Base-by-base conservation (phyloP, 2,888 invertebrate genomes). In the Cephus spinipes region DNA sequence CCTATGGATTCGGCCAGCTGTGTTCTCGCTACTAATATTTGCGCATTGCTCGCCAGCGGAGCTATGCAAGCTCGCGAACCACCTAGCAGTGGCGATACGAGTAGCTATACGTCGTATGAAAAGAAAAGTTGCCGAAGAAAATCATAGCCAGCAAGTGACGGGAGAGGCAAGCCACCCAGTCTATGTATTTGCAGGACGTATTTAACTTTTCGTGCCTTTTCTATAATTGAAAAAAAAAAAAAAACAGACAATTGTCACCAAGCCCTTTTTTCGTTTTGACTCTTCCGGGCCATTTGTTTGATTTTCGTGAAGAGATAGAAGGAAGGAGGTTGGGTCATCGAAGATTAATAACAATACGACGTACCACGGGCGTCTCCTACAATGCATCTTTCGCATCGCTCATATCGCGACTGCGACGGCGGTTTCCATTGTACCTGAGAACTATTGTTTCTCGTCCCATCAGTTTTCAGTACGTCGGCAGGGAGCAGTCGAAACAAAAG, bases 371-470 rank as follows among this genome's bases (percentile, higher is more conserved):
- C 68, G 83, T 79, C 40, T 55, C 83, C 83, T 80, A 88, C 86
- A 87, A 87, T 87, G 83, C 85, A 87, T 88, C 87, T 87, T 88
- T 88, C 84, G 84, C 87, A 87, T 86, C 83, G 86, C 82, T 87
- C 86, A 83, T 86, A 87, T 86, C 82, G 40, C 40, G 40, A 71
- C 32, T 71, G 15, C 15, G 12, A 84, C 82, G 80, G 81, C 79
- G 32, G 71, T 32, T 32, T 32, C 87, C 83, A 88, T 88, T 89
- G 87, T 88, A 86, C 83, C 81, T 81, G 82, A 79, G 81, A 80
- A 83, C 84, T 83, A 89, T 89, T 89, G 89, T 89, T 88, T 88
- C 85, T 86, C 84, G 84, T 84, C 79, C 85, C 86, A 85, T 88
- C 85, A 15, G 85, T 86, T 84, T 85, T 81, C 85, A 76, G 40